phyloP scores from a whole-genome alignment of 2,113 vertebrate genomes.

The Callipepla californica region DNA sequence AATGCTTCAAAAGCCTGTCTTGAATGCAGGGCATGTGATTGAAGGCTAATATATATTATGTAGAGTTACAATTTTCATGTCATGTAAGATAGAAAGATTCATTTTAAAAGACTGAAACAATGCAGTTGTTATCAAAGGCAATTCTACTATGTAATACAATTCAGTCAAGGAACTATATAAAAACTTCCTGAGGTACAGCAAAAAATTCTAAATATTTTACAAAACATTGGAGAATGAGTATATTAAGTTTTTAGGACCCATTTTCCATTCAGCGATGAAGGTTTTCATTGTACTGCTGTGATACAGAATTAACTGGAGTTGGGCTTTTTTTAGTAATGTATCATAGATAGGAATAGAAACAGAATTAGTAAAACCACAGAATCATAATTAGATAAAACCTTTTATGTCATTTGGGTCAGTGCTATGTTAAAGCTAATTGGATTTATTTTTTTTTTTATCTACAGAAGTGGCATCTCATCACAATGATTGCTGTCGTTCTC shows the following conservation, averaged over 20 bases:
- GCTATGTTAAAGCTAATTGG: slow-evolving; percentile 6
- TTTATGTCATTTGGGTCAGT: not conserved
- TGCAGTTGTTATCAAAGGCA: not conserved
- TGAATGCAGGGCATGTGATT: not conserved
- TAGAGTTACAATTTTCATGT: not conserved
- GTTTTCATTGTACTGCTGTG: not conserved
- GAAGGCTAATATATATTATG: not conserved
- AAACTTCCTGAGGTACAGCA: not conserved
- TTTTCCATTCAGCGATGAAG: not conserved
- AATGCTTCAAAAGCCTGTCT: not conserved
- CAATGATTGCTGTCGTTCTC: not conserved
- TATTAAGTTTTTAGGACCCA: not conserved
- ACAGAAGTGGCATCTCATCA: not conserved
- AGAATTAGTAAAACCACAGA: not conserved
- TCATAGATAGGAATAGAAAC: not conserved
- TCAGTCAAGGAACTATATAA: accelerated
- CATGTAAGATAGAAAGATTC: not conserved
- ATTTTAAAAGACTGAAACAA: not conserved
- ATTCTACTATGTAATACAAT: not conserved
- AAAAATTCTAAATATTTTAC: not conserved
- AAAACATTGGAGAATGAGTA: not conserved
- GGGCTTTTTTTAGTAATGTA: not conserved
- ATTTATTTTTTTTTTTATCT: not conserved
- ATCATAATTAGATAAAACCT: not conserved
- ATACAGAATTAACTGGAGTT: not conserved